Conservation (phyloP, 2,113 vertebrate species). For the Dolichallabes microphthalmus region DNA sequence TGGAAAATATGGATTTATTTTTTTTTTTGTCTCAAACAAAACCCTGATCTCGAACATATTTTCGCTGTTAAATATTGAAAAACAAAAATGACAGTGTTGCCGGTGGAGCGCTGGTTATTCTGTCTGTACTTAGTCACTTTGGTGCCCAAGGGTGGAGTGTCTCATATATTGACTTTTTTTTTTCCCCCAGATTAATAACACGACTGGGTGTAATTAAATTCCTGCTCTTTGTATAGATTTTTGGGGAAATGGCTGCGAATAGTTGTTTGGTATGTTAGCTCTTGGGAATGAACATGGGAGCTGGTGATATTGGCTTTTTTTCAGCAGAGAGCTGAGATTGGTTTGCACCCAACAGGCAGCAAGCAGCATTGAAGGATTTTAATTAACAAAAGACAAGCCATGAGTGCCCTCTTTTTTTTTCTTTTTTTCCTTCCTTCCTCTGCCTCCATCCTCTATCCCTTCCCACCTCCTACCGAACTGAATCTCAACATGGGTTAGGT, state of each 20-base stretch:
- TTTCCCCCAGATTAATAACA: conserved; percentile 21
- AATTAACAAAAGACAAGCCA: conserved; percentile 58
- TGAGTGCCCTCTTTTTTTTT: not conserved
- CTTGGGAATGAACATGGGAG: conserved; percentile 27
- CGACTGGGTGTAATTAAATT: conserved; percentile 41
- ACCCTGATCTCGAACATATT: not conserved
- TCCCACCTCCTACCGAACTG: conserved; percentile 34
- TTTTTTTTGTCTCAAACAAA: not conserved
- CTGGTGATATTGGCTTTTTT: conserved; percentile 33
- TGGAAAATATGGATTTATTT: not conserved
- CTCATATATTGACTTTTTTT: conserved; percentile 14
- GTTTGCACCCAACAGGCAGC: conserved; percentile 53
- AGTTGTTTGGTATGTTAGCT: not conserved
- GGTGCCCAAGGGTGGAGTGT: conserved; percentile 17
- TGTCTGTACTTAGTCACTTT: conserved; percentile 2
- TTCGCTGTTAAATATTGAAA: not conserved
- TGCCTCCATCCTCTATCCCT: conserved; percentile 1
- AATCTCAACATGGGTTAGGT: conserved; percentile 52
- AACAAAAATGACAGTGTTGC: not conserved
- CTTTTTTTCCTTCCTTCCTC: conserved; percentile 7
- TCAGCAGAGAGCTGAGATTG: conserved; percentile 40
- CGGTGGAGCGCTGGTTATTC: not conserved
- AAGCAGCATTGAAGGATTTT: conserved; percentile 58
- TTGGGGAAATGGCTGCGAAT: conserved; percentile 26
- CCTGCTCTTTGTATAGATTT: conserved; percentile 37